A percentile compares a stretch with the other conserved stretches of the same genome.
Conservation (phyloP, 2,113 vertebrate genomes). For the Trichechus manatus region DNA sequence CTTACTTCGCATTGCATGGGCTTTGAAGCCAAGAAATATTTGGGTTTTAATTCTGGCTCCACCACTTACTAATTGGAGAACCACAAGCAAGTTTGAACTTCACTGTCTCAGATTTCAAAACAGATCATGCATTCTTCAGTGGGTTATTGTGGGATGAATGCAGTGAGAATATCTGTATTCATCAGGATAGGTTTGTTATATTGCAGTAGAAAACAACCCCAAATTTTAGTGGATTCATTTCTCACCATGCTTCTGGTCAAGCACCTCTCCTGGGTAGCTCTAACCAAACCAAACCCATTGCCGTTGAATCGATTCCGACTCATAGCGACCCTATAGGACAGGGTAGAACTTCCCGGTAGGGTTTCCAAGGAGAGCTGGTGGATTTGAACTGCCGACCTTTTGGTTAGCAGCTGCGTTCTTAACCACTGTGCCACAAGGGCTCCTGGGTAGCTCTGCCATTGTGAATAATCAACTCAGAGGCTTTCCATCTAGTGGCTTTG, state of each 20-base stretch:
- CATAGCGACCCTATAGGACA: too few relatives aligned
- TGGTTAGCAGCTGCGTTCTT: too few relatives aligned
- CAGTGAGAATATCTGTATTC: not conserved
- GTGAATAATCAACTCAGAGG: not conserved
- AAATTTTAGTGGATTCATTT: not conserved
- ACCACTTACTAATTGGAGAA: not conserved
- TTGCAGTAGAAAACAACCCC: not conserved
- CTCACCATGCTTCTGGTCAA: not conserved
- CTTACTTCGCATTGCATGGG: not conserved
- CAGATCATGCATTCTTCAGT: not conserved
- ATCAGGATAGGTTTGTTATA: not conserved
- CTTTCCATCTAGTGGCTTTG: not conserved
- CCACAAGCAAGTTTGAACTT: not conserved
- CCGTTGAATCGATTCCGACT: too few relatives aligned
- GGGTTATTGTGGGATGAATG: not conserved
- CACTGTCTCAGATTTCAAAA: not conserved
- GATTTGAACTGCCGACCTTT: too few relatives aligned
- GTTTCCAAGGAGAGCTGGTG: too few relatives aligned
- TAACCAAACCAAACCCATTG: too few relatives aligned
- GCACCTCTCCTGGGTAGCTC: not conserved
- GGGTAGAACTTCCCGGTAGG: too few relatives aligned
- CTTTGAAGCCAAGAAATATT: constrained; percentile 1
- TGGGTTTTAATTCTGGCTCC: not conserved
- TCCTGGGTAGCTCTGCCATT: not conserved
- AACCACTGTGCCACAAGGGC: too few relatives aligned